Conservation (phyloP, 2,113 vertebrate species). For the Spermophilus dauricus region DNA sequence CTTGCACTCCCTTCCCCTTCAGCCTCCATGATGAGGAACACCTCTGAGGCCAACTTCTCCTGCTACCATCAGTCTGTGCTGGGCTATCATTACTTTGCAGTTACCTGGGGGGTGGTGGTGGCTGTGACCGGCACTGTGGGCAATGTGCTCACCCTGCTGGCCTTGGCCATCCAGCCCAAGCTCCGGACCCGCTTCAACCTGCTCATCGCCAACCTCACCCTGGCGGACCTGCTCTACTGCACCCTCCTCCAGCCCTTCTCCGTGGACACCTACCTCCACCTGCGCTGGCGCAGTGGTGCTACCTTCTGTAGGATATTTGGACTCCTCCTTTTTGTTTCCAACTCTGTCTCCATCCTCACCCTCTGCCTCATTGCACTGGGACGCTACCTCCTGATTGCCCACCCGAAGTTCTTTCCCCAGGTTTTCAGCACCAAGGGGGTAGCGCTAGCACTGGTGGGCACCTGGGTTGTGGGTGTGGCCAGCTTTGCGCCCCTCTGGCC, state of each 20-base stretch:
- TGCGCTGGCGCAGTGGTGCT: slow-evolving; percentile 90
- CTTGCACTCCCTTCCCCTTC: neutral
- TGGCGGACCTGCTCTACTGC: slow-evolving; percentile 93
- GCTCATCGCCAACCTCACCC: slow-evolving; percentile 93
- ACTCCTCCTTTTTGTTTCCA: slow-evolving; percentile 92
- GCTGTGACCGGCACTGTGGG: slow-evolving; percentile 90
- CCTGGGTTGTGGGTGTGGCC: slow-evolving; percentile 89
- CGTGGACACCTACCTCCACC: slow-evolving; percentile 92
- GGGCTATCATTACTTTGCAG: slow-evolving; percentile 91
- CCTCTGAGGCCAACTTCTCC: slow-evolving; percentile 86
- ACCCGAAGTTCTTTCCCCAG: slow-evolving; percentile 87
- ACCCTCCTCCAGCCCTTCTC: slow-evolving; percentile 93
- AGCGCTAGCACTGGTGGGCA: slow-evolving; percentile 83
- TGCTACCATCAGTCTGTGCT: slow-evolving; percentile 91
- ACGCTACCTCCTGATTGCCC: slow-evolving; percentile 92
- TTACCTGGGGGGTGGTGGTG: slow-evolving; percentile 91
- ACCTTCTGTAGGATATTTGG: slow-evolving; percentile 91
- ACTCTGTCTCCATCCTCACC: slow-evolving; percentile 93
- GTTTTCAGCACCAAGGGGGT: slow-evolving; percentile 88
- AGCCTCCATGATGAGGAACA: slow-evolving; percentile 76
- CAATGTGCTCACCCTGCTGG: slow-evolving; percentile 93
- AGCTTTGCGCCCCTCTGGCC: slow-evolving; percentile 93
- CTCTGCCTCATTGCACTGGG: slow-evolving; percentile 92
- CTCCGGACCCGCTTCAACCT: slow-evolving; percentile 93
- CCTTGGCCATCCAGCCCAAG: slow-evolving; percentile 87